These are phyloP conservation scores for Acrocephalus arundinaceus DNA, from an alignment of 2,113 vertebrate genomes.

Conservation along the genomic window DNA sequence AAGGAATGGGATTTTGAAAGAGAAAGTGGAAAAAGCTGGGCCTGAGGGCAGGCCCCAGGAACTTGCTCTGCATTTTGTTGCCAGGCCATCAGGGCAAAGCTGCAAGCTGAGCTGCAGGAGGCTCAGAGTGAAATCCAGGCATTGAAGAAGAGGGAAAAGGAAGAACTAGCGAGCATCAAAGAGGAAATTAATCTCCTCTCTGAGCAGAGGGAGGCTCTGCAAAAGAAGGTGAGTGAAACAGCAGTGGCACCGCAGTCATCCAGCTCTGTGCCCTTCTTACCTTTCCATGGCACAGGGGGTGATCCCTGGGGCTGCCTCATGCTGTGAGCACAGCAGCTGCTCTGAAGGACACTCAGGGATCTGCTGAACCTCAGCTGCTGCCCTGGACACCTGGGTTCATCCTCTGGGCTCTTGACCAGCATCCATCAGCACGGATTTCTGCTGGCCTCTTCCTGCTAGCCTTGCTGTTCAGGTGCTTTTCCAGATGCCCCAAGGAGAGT, in stretches of 20 bases:
- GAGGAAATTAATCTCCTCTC: background rate
- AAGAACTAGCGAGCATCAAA: background rate
- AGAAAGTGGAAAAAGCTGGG: too few relatives aligned
- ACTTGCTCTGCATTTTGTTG: too few relatives aligned
- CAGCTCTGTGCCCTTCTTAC: background rate
- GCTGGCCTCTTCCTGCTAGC: background rate
- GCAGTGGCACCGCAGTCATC: background rate
- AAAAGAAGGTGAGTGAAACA: conserved; percentile 54
- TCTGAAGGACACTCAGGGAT: background rate
- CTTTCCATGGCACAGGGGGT: background rate
- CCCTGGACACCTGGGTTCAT: too few relatives aligned
- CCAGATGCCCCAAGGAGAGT: background rate
- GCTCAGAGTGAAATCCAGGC: too few relatives aligned
- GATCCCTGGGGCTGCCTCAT: background rate
- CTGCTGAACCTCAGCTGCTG: background rate
- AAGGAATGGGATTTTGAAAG: too few relatives aligned
- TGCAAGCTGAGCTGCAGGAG: too few relatives aligned
- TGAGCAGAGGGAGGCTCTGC: conserved; percentile 3
- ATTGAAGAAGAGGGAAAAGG: too few relatives aligned
- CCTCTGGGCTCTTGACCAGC: background rate
- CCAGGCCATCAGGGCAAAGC: too few relatives aligned
- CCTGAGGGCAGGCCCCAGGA: too few relatives aligned
- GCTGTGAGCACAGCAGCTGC: background rate
- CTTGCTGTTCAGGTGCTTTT: background rate
- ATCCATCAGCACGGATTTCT: background rate